Percentiles rank a stretch among this genome's conserved stretches.
These are phyloP conservation scores for Esox masquinongy DNA, from an alignment of 2,797 vertebrate genomes.

Conservation along the genomic window DNA sequence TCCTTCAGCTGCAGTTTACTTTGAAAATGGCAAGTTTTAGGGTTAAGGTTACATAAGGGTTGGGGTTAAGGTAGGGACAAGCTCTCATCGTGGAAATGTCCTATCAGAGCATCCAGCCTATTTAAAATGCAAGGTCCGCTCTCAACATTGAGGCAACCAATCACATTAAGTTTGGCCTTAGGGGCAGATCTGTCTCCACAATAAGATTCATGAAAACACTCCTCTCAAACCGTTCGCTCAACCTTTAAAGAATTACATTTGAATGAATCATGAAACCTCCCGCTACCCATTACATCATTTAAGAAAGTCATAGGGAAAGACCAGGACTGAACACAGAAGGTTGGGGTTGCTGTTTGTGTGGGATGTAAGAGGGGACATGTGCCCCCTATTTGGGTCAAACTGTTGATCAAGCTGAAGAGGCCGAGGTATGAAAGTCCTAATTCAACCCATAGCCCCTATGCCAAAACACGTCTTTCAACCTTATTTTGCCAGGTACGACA, in stretches of 20 bases:
- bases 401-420: neutral
- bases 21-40: too few species aligned
- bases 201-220: too few species aligned
- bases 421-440: neutral
- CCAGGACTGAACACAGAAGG: neutral
- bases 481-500: too few species aligned
- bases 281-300: neutral
- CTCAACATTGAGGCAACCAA: too few species aligned
- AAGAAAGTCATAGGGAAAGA: neutral
- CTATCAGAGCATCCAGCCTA: too few species aligned
- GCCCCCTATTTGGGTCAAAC: neutral
- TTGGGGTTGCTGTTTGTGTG: neutral
- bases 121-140: too few species aligned
- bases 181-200: too few species aligned
- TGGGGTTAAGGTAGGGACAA: too few species aligned
- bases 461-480: neutral
- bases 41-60: too few species aligned
- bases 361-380: neutral
- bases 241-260: constrained; percentile 14
- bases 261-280: neutral
- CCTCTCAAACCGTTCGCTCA: neutral
- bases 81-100: too few species aligned
- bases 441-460: neutral
- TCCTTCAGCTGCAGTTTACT: too few species aligned
- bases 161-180: too few species aligned